A percentile compares a stretch with the other conserved stretches of the same genome.
Evolutionary conservation across 2,888 invertebrate species (phyloP).

Genomic region (Andrena flavipes): DNA sequence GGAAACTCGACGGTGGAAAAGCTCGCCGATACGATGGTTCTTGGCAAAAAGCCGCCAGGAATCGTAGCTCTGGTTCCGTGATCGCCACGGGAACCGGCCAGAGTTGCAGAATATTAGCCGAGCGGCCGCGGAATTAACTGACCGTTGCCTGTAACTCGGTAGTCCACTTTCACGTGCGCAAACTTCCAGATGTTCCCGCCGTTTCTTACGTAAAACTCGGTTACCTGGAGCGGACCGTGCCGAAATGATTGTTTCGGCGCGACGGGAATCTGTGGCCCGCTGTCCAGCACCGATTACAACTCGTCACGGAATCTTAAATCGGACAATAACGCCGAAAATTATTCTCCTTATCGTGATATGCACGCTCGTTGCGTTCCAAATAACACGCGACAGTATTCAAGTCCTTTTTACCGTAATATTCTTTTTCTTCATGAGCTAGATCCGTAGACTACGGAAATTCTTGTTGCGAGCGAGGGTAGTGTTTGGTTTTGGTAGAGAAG

Average conservation of each 20-base stretch:
- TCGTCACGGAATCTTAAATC: conserved; percentile 44
- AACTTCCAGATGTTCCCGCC: conserved; percentile 78
- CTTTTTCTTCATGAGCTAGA: not conserved
- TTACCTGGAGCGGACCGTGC: conserved; percentile 43
- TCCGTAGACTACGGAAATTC: too few species aligned
- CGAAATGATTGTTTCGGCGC: conserved; percentile 49
- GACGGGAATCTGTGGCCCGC: conserved; percentile 21
- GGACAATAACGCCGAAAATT: conserved; percentile 38
- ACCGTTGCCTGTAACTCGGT: conserved; percentile 77
- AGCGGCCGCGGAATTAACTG: conserved; percentile 80
- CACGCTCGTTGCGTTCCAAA: not conserved
- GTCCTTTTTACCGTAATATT: not conserved
- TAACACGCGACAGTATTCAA: not conserved
- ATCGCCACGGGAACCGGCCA: conserved; percentile 61
- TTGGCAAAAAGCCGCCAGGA: conserved; percentile 32
- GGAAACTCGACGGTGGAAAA: conserved; percentile 33
- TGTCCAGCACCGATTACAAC: not conserved
- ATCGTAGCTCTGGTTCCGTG: conserved; percentile 50
- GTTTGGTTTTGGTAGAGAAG: too few species aligned
- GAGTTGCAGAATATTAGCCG: conserved; percentile 80
- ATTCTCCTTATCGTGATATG: conserved; percentile 1
- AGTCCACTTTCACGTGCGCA: conserved; percentile 81
- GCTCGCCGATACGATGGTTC: conserved; percentile 7
- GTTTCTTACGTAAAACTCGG: conserved; percentile 79
- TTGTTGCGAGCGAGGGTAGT: too few species aligned